Conservation (phyloP, 2,113 vertebrate species). For the Noturus placidus region DNA sequence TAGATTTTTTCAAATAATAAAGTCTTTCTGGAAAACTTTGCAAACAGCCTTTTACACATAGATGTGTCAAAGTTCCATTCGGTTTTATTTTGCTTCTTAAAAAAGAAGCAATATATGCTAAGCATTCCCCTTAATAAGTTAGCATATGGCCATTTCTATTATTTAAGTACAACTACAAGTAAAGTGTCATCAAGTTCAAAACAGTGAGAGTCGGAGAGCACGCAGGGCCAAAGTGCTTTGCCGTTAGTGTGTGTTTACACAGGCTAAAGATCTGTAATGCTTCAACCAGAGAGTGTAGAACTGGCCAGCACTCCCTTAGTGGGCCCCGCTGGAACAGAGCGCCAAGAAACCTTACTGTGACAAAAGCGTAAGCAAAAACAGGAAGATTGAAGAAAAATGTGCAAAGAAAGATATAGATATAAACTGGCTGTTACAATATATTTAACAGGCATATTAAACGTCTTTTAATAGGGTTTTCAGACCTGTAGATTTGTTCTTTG, state of each 20-base stretch:
- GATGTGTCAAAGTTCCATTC: background rate
- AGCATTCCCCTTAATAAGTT: background rate
- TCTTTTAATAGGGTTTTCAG: too few relatives aligned
- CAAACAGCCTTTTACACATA: background rate
- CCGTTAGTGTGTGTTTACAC: constrained; percentile 46
- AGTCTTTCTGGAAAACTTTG: background rate
- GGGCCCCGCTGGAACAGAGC: constrained; percentile 33
- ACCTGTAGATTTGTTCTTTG: too few relatives aligned
- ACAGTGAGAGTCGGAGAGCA: constrained; percentile 26
- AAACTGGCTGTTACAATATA: background rate
- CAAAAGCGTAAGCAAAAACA: constrained; percentile 22
- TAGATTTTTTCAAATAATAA: background rate
- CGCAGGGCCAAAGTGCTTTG: constrained; percentile 17
- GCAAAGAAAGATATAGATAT: constrained; percentile 13
- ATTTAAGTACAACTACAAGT: background rate
- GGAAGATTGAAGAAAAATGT: background rate
- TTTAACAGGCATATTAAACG: background rate
- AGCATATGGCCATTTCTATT: background rate
- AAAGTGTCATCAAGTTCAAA: constrained; percentile 31
- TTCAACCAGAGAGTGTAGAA: constrained; percentile 40
- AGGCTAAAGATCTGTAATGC: constrained; percentile 49
- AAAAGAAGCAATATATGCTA: too few relatives aligned
- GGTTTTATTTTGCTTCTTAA: background rate
- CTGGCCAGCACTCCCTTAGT: constrained; percentile 29
- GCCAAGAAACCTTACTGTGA: constrained; percentile 43